A percentile compares a stretch with the other conserved stretches of the same genome.
phyloP scores from a whole-genome alignment of 92 coral and sea anemone species.

The Plumapathes pennacea region DNA sequence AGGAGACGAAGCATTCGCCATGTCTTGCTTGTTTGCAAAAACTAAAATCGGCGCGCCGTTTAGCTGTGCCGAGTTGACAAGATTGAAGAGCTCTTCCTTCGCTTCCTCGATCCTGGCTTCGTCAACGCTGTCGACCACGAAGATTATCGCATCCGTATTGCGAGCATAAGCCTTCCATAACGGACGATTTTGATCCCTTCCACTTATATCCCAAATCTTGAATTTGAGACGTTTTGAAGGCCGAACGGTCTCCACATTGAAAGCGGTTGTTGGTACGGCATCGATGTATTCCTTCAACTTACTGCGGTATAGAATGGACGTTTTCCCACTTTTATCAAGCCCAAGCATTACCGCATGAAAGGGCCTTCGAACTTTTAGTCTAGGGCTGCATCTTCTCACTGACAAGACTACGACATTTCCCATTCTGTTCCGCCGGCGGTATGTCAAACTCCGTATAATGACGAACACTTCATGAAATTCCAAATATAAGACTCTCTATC shows the following conservation, averaged over 20 bases:
- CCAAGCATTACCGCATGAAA: conserved; percentile 96
- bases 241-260: conserved; percentile 91
- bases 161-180: conserved; percentile 96
- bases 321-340: conserved; percentile 92
- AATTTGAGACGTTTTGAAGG: conserved; percentile 81
- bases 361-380: conserved; percentile 68
- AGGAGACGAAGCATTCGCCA: conserved; percentile 77
- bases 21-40: conserved; percentile 93
- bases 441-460: too few species aligned
- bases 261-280: conserved; percentile 78
- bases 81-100: conserved; percentile 86
- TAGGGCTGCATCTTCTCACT: conserved; percentile 72
- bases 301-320: conserved; percentile 89
- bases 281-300: conserved; percentile 76
- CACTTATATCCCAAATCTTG: conserved; percentile 97
- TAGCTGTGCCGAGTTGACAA: conserved; percentile 91
- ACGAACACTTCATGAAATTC: too few species aligned
- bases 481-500: too few species aligned
- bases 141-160: conserved; percentile 83
- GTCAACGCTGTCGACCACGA: conserved; percentile 93
- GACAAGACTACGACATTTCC: conserved; percentile 74
- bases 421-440: conserved; percentile 37
- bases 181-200: conserved; percentile 94
- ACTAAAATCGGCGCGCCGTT: conserved; percentile 91
- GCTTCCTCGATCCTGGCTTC: conserved; percentile 91